Percentiles rank a stretch among this genome's conserved stretches.
These are phyloP conservation scores for Hydrotaea diabolus DNA, from an alignment of 2,888 invertebrate genomes.

Conservation along the genomic window DNA sequence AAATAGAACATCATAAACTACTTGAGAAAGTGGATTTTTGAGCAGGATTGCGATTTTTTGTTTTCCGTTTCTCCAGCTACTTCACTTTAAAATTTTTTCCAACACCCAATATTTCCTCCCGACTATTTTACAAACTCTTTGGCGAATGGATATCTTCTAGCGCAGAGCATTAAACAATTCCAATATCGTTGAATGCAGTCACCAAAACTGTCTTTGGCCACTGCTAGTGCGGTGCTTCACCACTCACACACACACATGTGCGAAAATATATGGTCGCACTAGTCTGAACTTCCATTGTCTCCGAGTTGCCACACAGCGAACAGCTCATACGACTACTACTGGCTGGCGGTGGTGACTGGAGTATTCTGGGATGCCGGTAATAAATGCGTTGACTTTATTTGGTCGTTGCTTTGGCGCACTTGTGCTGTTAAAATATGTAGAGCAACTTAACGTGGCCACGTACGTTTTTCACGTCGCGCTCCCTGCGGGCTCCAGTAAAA, in stretches of 20 bases:
- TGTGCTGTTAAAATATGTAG: slow-evolving; percentile 67
- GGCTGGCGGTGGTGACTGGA: neutral
- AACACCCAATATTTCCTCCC: no score
- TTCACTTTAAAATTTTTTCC: neutral
- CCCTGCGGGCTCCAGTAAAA: slow-evolving; percentile 30
- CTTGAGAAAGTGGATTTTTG: no score
- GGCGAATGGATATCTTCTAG: neutral
- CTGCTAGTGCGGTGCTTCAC: neutral
- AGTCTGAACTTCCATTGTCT: slow-evolving; percentile 7
- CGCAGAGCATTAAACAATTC: neutral
- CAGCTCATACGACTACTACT: neutral
- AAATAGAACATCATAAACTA: no score
- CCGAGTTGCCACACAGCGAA: neutral
- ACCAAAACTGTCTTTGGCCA: neutral
- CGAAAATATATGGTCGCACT: neutral
- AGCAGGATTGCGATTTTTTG: no score
- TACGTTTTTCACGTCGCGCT: slow-evolving; percentile 18
- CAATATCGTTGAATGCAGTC: neutral
- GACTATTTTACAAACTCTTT: no score
- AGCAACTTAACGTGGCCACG: slow-evolving; percentile 45
- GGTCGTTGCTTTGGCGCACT: slow-evolving; percentile 65
- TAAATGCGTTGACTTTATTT: slow-evolving; percentile 67
- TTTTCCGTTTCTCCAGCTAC: neutral
- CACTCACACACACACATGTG: no score
- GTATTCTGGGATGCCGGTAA: slow-evolving; percentile 46